Base-by-base conservation (phyloP, 1,140 invertebrate species). In the Orchesella cincta region DNA sequence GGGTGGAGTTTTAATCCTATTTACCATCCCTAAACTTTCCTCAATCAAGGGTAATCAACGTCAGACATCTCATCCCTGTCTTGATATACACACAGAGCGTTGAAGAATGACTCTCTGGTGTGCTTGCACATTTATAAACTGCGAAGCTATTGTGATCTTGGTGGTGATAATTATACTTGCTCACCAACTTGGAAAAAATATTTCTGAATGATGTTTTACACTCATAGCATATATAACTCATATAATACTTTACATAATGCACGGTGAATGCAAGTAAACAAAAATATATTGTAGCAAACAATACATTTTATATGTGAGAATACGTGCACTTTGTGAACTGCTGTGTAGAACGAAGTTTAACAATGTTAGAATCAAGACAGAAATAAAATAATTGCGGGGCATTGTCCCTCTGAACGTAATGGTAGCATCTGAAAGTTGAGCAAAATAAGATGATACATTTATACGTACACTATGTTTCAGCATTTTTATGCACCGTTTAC, bases 361-460 rank as follows among this genome's bases (percentile, higher is more conserved):
- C 2, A 23, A 67, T n/a, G n/a, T n/a, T n/a, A 67, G 31, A 31
- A 31, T 67, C 62, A 67, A 8, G n/a, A 67, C 52, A 57, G 31
- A 67, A 57, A 67, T 67, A 67, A 67, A 67, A 67, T 67, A 67
- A 67, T 67, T 67, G 33, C 62, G 33, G 62, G 62, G 62, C 62
- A 67, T 67, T 67, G 62, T 67, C 62, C 62, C 31, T 29, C 62
- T 67, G n/a, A 67, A 67, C 14, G n/a, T n/a, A 46, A 46, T 18
- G 18, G 39, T 46, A 46, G 39, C 39, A 46, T 46, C 18, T 46
- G 5, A 46, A 46, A 18, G 39, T 18, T 46, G 5, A 46, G 39
- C 18, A 8, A 46, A 46, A 46, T 8, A 46, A 8, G 39, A 46
- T 46, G 39, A 46, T 46, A n/a, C n/a, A n/a, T n/a, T n/a, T n/a